phyloP scores from a whole-genome alignment of 1,140 invertebrate genomes.

The Holcopasites calliopsidis region DNA sequence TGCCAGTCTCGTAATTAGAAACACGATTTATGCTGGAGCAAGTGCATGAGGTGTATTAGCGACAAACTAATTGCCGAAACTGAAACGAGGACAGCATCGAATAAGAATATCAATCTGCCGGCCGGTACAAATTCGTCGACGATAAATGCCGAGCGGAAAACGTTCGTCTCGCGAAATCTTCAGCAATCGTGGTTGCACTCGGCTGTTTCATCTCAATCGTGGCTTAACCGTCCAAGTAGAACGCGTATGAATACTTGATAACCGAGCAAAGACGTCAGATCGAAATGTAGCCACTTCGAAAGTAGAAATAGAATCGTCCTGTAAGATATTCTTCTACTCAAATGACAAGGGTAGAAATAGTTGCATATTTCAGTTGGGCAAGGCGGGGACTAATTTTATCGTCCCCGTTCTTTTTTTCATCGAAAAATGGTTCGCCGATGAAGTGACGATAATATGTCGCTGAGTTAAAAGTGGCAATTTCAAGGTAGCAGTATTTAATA shows the following conservation, averaged over 20 bases:
- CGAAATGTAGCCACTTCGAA: not conserved
- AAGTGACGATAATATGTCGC: no score
- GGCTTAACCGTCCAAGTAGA: not conserved
- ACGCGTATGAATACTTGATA: constrained; percentile 13
- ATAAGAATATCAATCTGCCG: not conserved
- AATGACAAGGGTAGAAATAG: not conserved
- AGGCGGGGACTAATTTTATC: not conserved
- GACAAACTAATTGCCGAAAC: constrained; percentile 3
- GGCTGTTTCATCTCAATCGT: not conserved
- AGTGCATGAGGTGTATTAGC: not conserved
- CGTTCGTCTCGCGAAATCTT: not conserved
- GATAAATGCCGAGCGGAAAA: no score
- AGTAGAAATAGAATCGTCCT: not conserved
- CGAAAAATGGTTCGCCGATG: not conserved
- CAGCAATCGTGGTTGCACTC: not conserved
- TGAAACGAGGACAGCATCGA: not conserved
- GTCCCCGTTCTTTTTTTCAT: not conserved
- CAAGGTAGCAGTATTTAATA: no score
- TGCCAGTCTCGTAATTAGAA: constrained; percentile 6
- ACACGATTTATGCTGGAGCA: not conserved
- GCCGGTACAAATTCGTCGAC: no score
- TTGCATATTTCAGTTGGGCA: not conserved
- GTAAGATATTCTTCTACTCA: not conserved
- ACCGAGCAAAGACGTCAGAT: not conserved
- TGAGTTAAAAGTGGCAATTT: no score